Base-by-base conservation (phyloP, 2,113 vertebrate genomes). In the Eira barbara region DNA sequence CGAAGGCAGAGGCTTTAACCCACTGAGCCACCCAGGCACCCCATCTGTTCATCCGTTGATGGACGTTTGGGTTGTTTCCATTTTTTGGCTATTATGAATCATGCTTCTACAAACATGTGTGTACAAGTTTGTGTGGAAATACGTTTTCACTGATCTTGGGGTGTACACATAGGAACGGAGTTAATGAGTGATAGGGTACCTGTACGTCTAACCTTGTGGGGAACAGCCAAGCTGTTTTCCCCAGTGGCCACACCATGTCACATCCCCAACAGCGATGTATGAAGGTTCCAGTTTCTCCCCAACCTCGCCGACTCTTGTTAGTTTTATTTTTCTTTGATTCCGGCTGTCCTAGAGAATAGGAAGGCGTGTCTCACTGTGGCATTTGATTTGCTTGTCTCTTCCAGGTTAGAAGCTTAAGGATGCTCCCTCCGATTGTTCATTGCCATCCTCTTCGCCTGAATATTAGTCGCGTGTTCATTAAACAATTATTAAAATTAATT, bases 311-410 rank as follows among this genome's bases (percentile, higher is more conserved):
- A 52, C 55, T n/a, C 5, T 82, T 76, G 9, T 45, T 69, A 69
- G 31, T 91, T 80, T 82, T 65, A 7, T 18, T 96, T 96, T 92
- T 96, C 45, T 89, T 94, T 93, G 61, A 93, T 23, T 87, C 10
- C 65, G 59, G 21, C 45, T 55, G 31, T 87, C 39, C 45, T 23
- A 36, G 45, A 25, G 29, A 84, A 47, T 45, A 21, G 67, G 61
- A 47, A 39, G 17, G 29, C 23, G 9, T 27, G 34, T 25, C 27
- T 91, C n/a, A 18, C 52, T 47, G 17, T 49, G 52, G 57, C 20
- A 67, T 95, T 52, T 45, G 39, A 31, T 83, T 91, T 80, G 13
- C 5, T 78, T 76, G 11, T n/a, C 9, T 93, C 71, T 63, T 78
- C 11, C 10, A 80, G 7, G 18, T 76, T 45, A 39, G 14, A 25